These are phyloP conservation scores for Amphipoea lucens DNA, from an alignment of 2,888 invertebrate genomes.

Conservation along the genomic window DNA sequence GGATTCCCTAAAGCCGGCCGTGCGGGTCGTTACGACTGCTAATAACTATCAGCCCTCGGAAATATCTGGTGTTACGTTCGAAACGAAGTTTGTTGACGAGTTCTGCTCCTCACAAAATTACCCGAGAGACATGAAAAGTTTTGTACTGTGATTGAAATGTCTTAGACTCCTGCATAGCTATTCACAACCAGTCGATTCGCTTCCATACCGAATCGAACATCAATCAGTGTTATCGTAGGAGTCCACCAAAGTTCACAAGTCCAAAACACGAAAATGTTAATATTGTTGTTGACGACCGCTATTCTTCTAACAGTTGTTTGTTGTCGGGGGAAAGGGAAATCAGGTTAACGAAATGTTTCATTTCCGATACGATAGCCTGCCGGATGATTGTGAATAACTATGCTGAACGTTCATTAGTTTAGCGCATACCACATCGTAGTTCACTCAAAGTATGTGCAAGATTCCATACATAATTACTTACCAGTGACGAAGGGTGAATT, in stretches of 20 bases:
- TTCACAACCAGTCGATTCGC: neutral
- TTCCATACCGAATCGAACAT: neutral
- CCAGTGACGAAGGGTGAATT: too few species aligned
- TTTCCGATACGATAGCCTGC: neutral
- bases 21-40: constrained; percentile 5
- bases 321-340: neutral
- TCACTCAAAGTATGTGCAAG: neutral
- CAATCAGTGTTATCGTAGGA: neutral
- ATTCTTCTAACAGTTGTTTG: neutral
- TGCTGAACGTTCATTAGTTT: neutral
- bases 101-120: neutral
- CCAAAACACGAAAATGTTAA: neutral
- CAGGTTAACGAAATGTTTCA: neutral
- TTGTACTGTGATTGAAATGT: neutral
- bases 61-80: neutral
- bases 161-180: neutral
- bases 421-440: neutral
- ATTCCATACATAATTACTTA: neutral
- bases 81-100: neutral
- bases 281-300: neutral
- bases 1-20: neutral
- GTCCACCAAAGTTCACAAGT: neutral
- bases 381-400: neutral
- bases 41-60: neutral
- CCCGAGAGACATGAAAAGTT: neutral